Evolutionary conservation across 2,797 vertebrate genomes (phyloP), one percentile per base, ranked within the genome.

Genomic region (Melopsittacus undulatus): DNA sequence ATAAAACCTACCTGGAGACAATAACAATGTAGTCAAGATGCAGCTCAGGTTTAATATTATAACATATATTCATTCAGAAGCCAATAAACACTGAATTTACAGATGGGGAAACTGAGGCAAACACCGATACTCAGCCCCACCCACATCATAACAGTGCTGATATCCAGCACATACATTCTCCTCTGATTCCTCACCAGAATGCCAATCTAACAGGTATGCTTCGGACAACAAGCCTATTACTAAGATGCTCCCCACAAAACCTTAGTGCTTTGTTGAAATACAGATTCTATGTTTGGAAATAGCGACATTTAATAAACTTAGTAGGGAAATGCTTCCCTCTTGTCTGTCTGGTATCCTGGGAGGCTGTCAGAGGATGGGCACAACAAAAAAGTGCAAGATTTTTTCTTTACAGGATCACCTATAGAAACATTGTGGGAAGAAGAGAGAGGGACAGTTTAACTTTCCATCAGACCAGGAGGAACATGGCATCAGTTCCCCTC

Each of bases 301-400:
- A 69, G 4, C 3, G 77, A 54, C 10, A 26, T 54, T 75, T 26
- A 52, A 24, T 26, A 69, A 59, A 8, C 2, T 49, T 13, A 57
- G 4, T 6, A 43, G 3, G 26, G 5, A 57, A 83, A 30, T 1
- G 7, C 2, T 32, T 66, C 46, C 9, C 42, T 23, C 7, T 85
- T 70, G 4, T 38, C 43, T 75, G 3, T n/a, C 34, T 46, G 29
- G 3, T 40, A 13, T 40, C 36, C 22, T 52, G 21, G 10, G 10
- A 3, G 1, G 1, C 2, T 56, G 7, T 52, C 7, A 2, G 36
- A 87, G 11, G 8, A n/a, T 24, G 15, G 7, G 14, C 12, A 32
- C 9, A 19, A 9, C 23, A n/a, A 77, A 27, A 16, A 30, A 5
- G 2, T 5, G 4, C 4, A 63, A 81, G n/a, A n/a, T 1, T 29